Base-by-base conservation (phyloP, 2,888 invertebrate species). In the Axea sp. region DNA sequence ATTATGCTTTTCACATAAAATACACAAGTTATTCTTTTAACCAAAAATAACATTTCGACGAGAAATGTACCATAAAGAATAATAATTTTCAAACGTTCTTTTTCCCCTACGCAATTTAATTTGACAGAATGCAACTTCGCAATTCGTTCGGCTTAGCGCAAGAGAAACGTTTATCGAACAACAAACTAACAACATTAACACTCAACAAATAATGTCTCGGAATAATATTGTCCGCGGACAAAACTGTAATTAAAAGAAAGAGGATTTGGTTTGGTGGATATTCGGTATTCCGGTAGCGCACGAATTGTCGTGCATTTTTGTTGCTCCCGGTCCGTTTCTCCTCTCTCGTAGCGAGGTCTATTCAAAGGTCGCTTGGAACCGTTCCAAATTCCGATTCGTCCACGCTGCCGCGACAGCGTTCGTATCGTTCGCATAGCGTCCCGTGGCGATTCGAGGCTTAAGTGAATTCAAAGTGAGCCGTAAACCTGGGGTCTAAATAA, bases 361-460 rank as follows among this genome's bases (percentile, higher is more conserved):
- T 83, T 82, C 84, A 84, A 86, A 86, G 85, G 83, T 85, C 83
- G 84, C 81, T 86, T 86, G 86, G 86, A 85, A 64, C 72, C 28
- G 76, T 80, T 86, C 86, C 86, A 87, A 85, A 83, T 82, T 84
- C 81, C 82, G 77, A 81, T 82, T 83, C 81, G 80, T 78, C 79
- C 80, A 77, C 80, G 80, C 78, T 72, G 78, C 64, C 43, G 41
- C 73, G 72, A 73, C 74, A 65, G 51, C 55, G 64, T 45, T 35
- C 53, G 57, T 53, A 69, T 73, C 69, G 65, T 28, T 65, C 31
- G 35, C 39, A 76, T 76, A 78, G 78, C 79, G 79, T 77, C 77
- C 78, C 82, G 79, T 78, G 77, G 80, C 82, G 81, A 82, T 83
- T 81, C 81, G 79, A 49, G 76, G 78, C 78, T 81, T 81, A 81